Evolutionary conservation across 2,797 vertebrate species (phyloP), one percentile per base, ranked within the genome.

Genomic region (Falco biarmicus): DNA sequence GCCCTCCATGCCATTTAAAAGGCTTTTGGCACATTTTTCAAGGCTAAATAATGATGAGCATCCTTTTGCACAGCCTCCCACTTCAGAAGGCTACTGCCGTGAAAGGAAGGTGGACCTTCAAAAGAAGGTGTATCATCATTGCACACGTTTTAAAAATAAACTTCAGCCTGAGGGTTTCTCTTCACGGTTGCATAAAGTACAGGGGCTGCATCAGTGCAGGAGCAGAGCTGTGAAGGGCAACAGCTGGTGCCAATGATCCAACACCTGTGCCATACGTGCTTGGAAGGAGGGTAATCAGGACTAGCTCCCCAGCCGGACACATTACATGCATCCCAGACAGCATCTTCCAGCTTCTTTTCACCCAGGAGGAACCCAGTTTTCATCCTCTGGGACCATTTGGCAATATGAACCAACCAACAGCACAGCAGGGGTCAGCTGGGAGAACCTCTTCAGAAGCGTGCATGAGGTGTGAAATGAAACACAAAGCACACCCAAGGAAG

Each of bases 161-260:
- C 45, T 53, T 82, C 6, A 76, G 17, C 32, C 28, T 5, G 6
- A 37, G 19, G 21, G 11, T 22, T 90, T 71, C 12, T 48, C 29
- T 56, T 63, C 2, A 3, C 0, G 9, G 29, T 6, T 43, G 34
- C 7, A 29, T 20, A 7, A 5, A 20, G 71, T 7, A 10, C 9
- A 20, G 61, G 37, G 59, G 13, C 53, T 59, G 43, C 13, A 11
- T 4, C 15, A 19, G 48, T 5, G 24, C 56, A 60, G 82, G 34
- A 61, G 41, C 1, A 10, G 61, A 21, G 17, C 31, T 31, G 5
- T 10, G 31, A 20, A 28, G 21, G 10, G 20, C 13, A 74, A 29
- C 0, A 1, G 7, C 8, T 7, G 29, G 32, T 24, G 37, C 10
- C n/a, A 15, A 0, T 11, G 15, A 29, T 31, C 61, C 28, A 60